phyloP scores from a whole-genome alignment of 2,113 vertebrate species.

The Ammodramus savannarum region DNA sequence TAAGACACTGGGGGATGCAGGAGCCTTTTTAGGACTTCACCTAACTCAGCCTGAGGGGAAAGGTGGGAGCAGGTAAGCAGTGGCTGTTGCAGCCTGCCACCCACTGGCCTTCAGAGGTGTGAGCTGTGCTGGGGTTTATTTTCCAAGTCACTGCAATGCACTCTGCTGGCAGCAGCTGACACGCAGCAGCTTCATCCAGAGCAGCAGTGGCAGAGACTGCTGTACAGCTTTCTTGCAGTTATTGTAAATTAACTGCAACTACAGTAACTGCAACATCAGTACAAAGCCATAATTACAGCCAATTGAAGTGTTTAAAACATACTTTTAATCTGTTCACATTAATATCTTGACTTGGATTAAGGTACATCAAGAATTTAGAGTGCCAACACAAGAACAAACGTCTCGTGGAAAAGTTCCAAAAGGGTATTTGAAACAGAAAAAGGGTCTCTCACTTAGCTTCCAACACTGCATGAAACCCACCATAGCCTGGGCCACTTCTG shows the following conservation, averaged over 20 bases:
- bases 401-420: background rate
- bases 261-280: background rate
- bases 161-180: background rate
- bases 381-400: background rate
- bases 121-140: background rate
- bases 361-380: background rate
- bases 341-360: background rate
- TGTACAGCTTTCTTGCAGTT: background rate
- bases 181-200: background rate
- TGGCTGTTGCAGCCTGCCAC: slow-evolving; percentile 15
- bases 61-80: accelerated
- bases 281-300: background rate
- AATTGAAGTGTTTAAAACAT: background rate
- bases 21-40: background rate
- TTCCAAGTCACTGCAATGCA: background rate
- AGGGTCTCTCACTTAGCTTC: background rate
- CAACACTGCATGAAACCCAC: background rate
- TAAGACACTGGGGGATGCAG: background rate
- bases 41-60: background rate
- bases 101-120: background rate
- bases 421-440: background rate
- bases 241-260: background rate
- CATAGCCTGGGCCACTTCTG: background rate
- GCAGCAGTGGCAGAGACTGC: background rate
- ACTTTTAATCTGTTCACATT: background rate